These are phyloP conservation scores for Tragulus kanchil DNA, from an alignment of 2,113 vertebrate genomes.

Conservation along the genomic window DNA sequence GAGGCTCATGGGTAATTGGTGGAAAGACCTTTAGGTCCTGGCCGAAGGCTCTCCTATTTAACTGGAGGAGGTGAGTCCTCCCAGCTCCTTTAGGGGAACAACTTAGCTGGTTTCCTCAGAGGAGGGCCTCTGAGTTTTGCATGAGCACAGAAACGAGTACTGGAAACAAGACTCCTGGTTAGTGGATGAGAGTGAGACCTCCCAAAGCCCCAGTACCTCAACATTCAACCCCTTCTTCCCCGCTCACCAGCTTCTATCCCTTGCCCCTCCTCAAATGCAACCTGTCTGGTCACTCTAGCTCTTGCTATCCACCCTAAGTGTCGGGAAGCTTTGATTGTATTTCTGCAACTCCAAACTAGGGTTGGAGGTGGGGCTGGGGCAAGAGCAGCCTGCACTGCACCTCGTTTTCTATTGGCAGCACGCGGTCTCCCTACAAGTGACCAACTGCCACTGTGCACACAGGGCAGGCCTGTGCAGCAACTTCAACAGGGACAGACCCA, in stretches of 20 bases:
- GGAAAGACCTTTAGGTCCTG: background rate
- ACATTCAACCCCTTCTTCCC: background rate
- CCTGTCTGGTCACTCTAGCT: background rate
- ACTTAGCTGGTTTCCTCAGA: background rate
- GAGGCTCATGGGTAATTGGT: background rate
- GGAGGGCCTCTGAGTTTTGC: background rate
- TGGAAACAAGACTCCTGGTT: background rate
- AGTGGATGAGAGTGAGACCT: background rate
- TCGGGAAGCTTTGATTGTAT: constrained; percentile 44
- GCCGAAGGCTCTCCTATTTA: background rate
- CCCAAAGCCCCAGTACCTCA: background rate
- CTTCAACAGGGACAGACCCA: constrained; percentile 74
- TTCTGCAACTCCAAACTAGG: constrained; percentile 70
- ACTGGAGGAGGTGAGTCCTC: background rate
- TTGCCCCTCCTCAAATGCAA: background rate
- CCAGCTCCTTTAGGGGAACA: background rate
- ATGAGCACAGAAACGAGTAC: background rate
- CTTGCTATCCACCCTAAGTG: background rate
- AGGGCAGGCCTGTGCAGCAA: constrained; percentile 83
- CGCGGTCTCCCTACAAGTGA: constrained; percentile 67
- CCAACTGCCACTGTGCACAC: constrained; percentile 31
- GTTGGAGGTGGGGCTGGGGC: constrained; percentile 62
- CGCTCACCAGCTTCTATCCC: background rate
- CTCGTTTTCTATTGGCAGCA: constrained; percentile 79
- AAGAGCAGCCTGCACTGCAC: background rate